Conservation (phyloP, 1,140 invertebrate genomes). For the Psix sp. region DNA sequence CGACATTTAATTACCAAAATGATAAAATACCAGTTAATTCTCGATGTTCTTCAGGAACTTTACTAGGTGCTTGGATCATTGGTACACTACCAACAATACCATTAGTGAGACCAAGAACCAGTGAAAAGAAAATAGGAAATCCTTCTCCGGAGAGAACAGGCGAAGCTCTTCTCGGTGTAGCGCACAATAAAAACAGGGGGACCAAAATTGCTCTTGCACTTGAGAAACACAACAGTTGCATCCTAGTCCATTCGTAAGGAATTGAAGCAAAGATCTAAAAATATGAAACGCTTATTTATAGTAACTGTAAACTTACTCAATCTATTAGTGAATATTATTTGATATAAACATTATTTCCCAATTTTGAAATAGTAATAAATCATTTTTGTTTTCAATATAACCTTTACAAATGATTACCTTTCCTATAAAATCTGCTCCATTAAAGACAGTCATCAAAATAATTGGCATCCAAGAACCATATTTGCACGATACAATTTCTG, state of each 20-base stretch:
- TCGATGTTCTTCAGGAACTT: constrained; percentile 86
- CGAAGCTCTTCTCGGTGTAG: constrained; percentile 81
- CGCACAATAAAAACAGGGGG: constrained; percentile 88
- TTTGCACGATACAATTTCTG: constrained; percentile 89
- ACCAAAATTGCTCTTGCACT: constrained; percentile 84
- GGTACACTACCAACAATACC: constrained; percentile 92
- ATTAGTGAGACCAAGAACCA: constrained; percentile 89
- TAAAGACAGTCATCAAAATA: constrained; percentile 91
- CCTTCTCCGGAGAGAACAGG: constrained; percentile 85
- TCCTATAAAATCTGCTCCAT: constrained; percentile 89
- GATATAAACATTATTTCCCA: not conserved
- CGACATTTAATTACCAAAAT: constrained; percentile 5
- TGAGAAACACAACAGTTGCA: constrained; percentile 84
- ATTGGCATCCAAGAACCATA: constrained; percentile 94
- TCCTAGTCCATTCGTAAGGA: constrained; percentile 87
- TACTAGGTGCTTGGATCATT: constrained; percentile 91
- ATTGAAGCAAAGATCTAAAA: constrained; percentile 86
- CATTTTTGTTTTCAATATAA: too few relatives aligned
- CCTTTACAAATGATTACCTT: constrained; percentile 79
- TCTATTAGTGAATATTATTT: not conserved
- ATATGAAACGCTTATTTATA: not conserved
- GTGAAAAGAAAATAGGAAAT: constrained; percentile 83
- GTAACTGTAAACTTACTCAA: too few relatives aligned
- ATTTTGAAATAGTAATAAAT: not conserved
- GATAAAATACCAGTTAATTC: constrained; percentile 82